Evolutionary conservation across 1,140 invertebrate genomes (phyloP).

Genomic region (Cotesia glomerata): DNA sequence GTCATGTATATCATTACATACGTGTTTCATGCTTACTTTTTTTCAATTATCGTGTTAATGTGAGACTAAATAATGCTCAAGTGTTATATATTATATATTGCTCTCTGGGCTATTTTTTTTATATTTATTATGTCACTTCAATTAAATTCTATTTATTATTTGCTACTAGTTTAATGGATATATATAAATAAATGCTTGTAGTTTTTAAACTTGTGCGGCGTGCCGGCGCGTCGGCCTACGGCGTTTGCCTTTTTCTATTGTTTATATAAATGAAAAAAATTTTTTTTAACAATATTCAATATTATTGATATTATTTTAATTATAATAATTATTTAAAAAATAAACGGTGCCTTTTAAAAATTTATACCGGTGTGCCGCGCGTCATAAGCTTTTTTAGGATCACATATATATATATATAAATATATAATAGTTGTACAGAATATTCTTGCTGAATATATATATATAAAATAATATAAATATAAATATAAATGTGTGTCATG

Average conservation of each 20-base stretch:
- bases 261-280: background rate
- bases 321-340: constrained; percentile 10
- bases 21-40: too few species aligned
- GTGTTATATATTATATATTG: too few species aligned
- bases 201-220: background rate
- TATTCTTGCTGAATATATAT: background rate
- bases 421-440: background rate
- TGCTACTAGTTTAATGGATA: too few species aligned
- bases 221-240: constrained; percentile 20
- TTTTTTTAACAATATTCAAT: background rate
- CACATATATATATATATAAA: background rate
- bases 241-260: background rate
- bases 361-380: constrained; percentile 1
- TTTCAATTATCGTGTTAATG: too few species aligned
- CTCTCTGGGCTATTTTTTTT: too few species aligned
- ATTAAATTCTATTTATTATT: too few species aligned
- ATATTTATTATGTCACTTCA: too few species aligned
- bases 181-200: background rate
- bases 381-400: background rate
- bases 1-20: too few species aligned
- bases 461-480: background rate
- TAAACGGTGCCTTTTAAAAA: constrained; percentile 23
- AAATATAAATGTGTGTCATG: background rate
- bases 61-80: too few species aligned
- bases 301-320: background rate